phyloP scores from a whole-genome alignment of 2,888 invertebrate genomes.

The Troides oblongomaculatus region DNA sequence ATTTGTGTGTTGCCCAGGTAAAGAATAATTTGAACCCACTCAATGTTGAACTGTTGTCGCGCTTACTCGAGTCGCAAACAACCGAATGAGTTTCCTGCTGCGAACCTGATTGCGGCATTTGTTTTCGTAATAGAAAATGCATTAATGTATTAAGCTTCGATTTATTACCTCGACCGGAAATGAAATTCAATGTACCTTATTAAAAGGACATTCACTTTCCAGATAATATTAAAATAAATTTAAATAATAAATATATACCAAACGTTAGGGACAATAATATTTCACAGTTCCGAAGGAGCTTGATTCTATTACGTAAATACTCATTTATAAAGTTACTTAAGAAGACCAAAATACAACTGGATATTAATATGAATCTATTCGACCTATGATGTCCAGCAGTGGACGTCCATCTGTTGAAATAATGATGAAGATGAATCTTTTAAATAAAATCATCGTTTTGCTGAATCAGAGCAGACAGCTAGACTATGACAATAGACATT shows the following conservation, averaged over 20 bases:
- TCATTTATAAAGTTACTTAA: not conserved
- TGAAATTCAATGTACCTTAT: conserved; percentile 12
- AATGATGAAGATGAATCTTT: too few relatives aligned
- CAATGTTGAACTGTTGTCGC: conserved; percentile 16
- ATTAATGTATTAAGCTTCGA: conserved; percentile 26
- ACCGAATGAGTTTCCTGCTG: conserved; percentile 31
- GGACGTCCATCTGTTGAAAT: too few relatives aligned
- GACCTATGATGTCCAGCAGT: too few relatives aligned
- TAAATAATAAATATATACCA: not conserved
- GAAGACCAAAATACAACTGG: not conserved
- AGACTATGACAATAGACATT: too few relatives aligned
- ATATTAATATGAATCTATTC: not conserved
- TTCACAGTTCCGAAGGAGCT: not conserved
- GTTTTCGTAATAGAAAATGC: conserved; percentile 30
- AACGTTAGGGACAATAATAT: not conserved
- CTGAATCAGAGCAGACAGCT: too few relatives aligned
- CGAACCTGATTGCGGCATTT: conserved; percentile 28
- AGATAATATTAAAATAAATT: not conserved
- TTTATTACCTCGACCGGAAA: conserved; percentile 16
- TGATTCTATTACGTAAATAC: too few relatives aligned
- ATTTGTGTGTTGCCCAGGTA: conserved; percentile 13
- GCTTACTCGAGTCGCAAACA: conserved; percentile 25
- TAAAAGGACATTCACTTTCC: not conserved
- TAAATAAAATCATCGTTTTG: too few relatives aligned
- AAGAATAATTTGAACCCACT: conserved; percentile 26